Percentiles rank a stretch among this genome's conserved stretches.
phyloP scores from a whole-genome alignment of 2,113 vertebrate species.

The Oenanthe oenanthe region DNA sequence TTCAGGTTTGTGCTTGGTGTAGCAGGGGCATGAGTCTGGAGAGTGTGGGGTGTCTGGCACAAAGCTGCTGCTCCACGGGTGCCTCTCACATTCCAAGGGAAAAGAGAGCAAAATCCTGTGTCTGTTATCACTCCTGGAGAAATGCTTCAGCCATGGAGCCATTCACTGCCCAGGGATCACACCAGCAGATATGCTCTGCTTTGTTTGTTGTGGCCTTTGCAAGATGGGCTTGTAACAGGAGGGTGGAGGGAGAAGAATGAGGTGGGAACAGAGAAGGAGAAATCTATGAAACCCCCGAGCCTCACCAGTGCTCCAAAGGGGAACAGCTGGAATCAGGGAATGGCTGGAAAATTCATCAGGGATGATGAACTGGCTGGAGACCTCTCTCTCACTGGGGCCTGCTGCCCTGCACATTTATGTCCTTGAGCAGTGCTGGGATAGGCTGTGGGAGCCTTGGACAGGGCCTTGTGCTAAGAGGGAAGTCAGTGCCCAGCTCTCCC shows the following conservation, averaged over 20 bases:
- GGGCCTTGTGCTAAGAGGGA: neutral
- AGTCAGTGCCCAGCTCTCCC: neutral
- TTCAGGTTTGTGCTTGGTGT: too few species aligned
- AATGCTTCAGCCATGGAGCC: too few species aligned
- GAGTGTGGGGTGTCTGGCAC: too few species aligned
- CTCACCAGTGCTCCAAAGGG: neutral
- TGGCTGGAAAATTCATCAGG: neutral
- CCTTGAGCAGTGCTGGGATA: neutral
- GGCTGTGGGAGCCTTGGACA: neutral
- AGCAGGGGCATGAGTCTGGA: too few species aligned
- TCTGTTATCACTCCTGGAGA: too few species aligned
- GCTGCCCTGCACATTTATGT: neutral
- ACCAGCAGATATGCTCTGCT: neutral
- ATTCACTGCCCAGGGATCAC: neutral
- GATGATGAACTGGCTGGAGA: neutral
- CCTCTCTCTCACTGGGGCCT: neutral
- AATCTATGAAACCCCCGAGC: neutral
- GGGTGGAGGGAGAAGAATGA: neutral
- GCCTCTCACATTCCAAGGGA: too few species aligned
- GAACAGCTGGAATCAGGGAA: neutral
- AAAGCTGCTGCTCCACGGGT: too few species aligned
- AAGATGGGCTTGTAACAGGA: accelerated
- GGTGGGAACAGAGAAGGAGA: neutral
- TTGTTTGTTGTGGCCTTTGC: neutral
- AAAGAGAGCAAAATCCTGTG: too few species aligned